phyloP scores from a whole-genome alignment of 2,113 vertebrate genomes.

The Scortum barcoo region DNA sequence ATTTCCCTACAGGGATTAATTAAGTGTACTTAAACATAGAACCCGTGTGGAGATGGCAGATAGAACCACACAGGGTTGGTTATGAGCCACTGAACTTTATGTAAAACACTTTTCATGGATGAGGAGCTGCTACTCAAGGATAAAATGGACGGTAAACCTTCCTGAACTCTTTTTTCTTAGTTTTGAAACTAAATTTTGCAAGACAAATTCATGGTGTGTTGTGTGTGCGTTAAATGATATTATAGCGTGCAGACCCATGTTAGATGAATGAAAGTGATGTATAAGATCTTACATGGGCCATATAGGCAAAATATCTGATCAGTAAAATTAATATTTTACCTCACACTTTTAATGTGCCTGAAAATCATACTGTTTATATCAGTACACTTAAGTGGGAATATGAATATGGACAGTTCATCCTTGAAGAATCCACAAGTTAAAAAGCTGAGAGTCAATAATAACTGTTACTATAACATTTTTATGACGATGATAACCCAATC shows the following conservation, averaged over 20 bases:
- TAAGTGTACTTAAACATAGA: conserved; percentile 35
- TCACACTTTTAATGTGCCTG: not conserved
- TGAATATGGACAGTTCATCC: too few relatives aligned
- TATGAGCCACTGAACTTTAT: conserved; percentile 30
- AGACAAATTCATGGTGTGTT: not conserved
- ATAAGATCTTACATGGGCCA: not conserved
- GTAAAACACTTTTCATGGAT: conserved; percentile 21
- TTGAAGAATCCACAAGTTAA: not conserved
- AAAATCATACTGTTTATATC: not conserved
- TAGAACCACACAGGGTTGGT: not conserved
- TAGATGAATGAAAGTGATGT: too few relatives aligned
- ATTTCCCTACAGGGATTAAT: conserved; percentile 55
- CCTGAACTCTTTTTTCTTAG: not conserved
- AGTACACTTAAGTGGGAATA: not conserved
- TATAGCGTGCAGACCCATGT: conserved; percentile 2
- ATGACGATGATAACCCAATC: not conserved
- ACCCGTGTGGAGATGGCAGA: conserved; percentile 1
- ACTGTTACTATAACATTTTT: not conserved
- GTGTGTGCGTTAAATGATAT: conserved; percentile 1
- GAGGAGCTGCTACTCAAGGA: not conserved
- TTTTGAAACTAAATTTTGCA: not conserved
- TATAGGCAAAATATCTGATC: not conserved
- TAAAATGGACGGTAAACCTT: not conserved
- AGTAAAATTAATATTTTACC: not conserved
- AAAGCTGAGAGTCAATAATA: not conserved